These are phyloP conservation scores for Poeciliopsis turneri DNA, from an alignment of 2,797 vertebrate species.

Conservation along the genomic window DNA sequence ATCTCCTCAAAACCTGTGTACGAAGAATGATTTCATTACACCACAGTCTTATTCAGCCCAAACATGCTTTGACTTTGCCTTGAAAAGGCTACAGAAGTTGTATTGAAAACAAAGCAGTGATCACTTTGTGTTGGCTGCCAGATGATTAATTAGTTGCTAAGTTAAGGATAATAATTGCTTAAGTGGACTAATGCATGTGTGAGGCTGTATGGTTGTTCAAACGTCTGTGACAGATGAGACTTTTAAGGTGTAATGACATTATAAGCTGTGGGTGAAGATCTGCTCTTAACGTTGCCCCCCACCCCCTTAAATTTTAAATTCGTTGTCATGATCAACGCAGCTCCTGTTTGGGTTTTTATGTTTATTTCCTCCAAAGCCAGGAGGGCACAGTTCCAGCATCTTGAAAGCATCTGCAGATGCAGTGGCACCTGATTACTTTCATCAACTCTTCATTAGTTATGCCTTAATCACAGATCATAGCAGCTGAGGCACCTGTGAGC, in stretches of 20 bases:
- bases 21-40: conserved; percentile 31
- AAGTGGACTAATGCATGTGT: conserved; percentile 29
- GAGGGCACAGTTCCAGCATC: conserved; percentile 39
- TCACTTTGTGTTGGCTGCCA: conserved; percentile 21
- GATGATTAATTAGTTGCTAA: conserved; percentile 50
- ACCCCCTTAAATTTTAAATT: conserved; percentile 4
- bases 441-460: conserved; percentile 81
- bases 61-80: conserved; percentile 28
- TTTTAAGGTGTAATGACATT: background rate
- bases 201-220: conserved; percentile 20
- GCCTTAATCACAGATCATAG: conserved; percentile 81
- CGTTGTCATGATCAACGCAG: background rate
- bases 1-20: conserved; percentile 6
- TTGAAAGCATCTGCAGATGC: conserved; percentile 64
- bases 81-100: conserved; percentile 8
- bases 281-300: background rate
- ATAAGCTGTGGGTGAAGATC: conserved; percentile 9
- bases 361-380: conserved; percentile 31
- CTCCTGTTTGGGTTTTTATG: background rate
- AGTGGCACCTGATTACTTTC: conserved; percentile 75
- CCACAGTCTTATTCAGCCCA: conserved; percentile 14
- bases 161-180: conserved; percentile 40
- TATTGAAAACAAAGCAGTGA: conserved; percentile 1
- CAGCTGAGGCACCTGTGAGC: conserved; percentile 75
- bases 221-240: conserved; percentile 29